Evolutionary conservation across 2,113 vertebrate genomes (phyloP).

Genomic region (Circaetus gallicus): DNA sequence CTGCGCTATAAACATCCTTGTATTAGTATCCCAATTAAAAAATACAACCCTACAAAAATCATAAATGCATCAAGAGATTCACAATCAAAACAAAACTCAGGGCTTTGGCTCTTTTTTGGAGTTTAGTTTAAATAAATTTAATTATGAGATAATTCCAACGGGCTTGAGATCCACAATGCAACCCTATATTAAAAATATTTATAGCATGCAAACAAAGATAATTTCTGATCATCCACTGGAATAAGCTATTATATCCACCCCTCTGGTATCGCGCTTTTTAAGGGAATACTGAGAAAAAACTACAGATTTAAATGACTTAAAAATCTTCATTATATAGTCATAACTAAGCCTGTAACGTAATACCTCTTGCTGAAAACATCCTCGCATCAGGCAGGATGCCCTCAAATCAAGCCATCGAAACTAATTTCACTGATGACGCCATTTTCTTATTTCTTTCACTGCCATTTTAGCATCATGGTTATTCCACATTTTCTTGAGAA

Average conservation of each 20-base stretch:
- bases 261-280: background rate
- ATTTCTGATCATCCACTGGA: background rate
- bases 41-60: background rate
- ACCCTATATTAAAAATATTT: background rate
- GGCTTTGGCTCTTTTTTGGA: background rate
- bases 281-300: background rate
- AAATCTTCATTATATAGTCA: background rate
- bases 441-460: conserved; percentile 68
- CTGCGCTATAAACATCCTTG: rapidly evolving
- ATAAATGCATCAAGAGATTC: background rate
- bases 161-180: background rate
- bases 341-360: background rate
- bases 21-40: background rate
- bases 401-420: background rate
- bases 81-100: background rate
- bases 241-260: background rate
- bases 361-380: background rate
- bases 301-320: background rate
- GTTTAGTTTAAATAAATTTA: background rate
- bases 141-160: background rate
- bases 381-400: background rate
- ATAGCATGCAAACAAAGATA: background rate
- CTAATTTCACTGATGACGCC: conserved; percentile 61
- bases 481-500: background rate
- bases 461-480: conserved; percentile 69